phyloP scores from a whole-genome alignment of 2,888 invertebrate genomes.

The Lordiphosa fenestrarum region DNA sequence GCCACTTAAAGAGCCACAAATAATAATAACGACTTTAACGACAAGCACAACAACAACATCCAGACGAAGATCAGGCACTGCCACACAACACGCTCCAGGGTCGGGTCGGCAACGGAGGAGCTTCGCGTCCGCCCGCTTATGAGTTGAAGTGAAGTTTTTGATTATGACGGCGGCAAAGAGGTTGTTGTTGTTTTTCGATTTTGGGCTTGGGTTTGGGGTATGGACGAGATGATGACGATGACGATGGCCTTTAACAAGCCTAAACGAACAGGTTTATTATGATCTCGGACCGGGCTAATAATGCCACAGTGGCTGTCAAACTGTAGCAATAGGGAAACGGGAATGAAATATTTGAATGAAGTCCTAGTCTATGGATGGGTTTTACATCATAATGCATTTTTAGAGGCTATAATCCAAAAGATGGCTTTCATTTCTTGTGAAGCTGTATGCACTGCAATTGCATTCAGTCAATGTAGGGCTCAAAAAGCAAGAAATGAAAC shows the following conservation, averaged over 20 bases:
- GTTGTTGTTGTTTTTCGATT: not conserved
- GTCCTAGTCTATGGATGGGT: too few relatives aligned
- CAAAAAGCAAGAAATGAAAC: too few relatives aligned
- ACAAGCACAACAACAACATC: slow-evolving; percentile 57
- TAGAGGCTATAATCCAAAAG: too few relatives aligned
- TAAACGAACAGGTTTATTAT: slow-evolving; percentile 72
- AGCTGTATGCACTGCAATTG: too few relatives aligned
- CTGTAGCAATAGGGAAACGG: slow-evolving; percentile 26
- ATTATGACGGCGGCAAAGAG: slow-evolving; percentile 40
- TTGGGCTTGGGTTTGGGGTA: slow-evolving; percentile 10
- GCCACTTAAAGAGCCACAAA: slow-evolving; percentile 75
- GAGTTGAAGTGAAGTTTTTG: slow-evolving; percentile 43
- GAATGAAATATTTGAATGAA: too few relatives aligned
- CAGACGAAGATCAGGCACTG: slow-evolving; percentile 26
- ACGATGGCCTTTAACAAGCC: slow-evolving; percentile 58
- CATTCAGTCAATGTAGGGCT: too few relatives aligned
- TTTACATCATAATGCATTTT: too few relatives aligned
- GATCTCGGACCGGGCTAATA: slow-evolving; percentile 38
- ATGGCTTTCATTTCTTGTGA: too few relatives aligned
- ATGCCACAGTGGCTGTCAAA: slow-evolving; percentile 45
- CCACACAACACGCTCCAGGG: slow-evolving; percentile 32
- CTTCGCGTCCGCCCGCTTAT: slow-evolving; percentile 64
- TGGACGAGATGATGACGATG: slow-evolving; percentile 27
- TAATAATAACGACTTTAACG: slow-evolving; percentile 74
- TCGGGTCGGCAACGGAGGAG: slow-evolving; percentile 42